These are phyloP conservation scores for Bolinopsis microptera DNA, from an alignment of 37 sponge, comb jelly and placozoan species.

Conservation along the genomic window DNA sequence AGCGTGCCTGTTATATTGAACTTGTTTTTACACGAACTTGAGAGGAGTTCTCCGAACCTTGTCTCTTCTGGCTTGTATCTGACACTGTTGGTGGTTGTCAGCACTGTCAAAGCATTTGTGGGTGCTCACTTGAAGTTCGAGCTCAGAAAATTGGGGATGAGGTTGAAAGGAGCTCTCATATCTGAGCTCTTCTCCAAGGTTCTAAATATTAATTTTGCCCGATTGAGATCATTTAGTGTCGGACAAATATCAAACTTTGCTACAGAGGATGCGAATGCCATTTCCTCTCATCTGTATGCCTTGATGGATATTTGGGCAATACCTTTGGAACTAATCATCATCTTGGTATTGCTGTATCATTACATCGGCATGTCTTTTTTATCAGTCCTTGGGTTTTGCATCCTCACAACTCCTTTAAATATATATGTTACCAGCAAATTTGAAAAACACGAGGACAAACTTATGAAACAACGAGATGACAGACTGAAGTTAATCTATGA, in stretches of 20 bases:
- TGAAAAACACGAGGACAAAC: constrained; percentile 76
- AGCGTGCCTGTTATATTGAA: constrained; percentile 89
- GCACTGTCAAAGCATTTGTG: neutral
- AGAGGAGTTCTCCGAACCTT: neutral
- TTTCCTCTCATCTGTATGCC: constrained; percentile 81
- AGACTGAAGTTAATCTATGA: constrained; percentile 80
- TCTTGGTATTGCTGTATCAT: constrained; percentile 80
- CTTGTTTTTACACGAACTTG: constrained; percentile 58
- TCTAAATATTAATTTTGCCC: constrained; percentile 74
- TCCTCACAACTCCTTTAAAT: constrained; percentile 88
- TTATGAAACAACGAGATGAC: constrained; percentile 91
- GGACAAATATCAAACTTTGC: constrained; percentile 92
- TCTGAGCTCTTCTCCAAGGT: constrained; percentile 85
- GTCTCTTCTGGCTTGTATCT: constrained; percentile 3
- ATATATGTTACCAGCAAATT: constrained; percentile 88
- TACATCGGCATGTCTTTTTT: constrained; percentile 92
- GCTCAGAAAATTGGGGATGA: constrained; percentile 84
- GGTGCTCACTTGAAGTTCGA: constrained; percentile 66
- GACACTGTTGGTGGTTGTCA: neutral
- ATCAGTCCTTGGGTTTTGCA: constrained; percentile 80
- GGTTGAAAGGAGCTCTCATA: constrained; percentile 80
- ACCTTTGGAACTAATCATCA: constrained; percentile 82
- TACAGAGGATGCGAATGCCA: constrained; percentile 88
- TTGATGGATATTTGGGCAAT: constrained; percentile 95
- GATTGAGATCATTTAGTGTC: constrained; percentile 75